Percentiles rank a stretch among this genome's conserved stretches.
Evolutionary conservation across 2,113 vertebrate genomes (phyloP).

Genomic region (Rhinolophus sinicus): DNA sequence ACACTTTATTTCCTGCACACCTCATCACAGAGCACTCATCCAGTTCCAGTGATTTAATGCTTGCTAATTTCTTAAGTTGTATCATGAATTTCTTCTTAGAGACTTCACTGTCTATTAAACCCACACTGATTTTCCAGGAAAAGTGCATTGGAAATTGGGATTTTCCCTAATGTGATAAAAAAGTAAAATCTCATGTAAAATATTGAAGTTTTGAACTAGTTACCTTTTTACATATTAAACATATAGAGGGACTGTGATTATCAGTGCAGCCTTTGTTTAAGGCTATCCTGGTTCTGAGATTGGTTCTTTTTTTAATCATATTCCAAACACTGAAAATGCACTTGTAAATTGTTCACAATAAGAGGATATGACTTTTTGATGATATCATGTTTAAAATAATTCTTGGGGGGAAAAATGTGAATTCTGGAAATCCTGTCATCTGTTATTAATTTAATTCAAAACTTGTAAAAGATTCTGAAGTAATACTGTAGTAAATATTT

Average conservation of each 20-base stretch:
- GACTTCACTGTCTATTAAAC: constrained; percentile 27
- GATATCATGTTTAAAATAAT: constrained; percentile 7
- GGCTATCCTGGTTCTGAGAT: background rate
- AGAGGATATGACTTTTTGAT: background rate
- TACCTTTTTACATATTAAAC: background rate
- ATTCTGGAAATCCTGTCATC: constrained; percentile 6
- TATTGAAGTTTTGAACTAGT: background rate
- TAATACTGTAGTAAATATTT: background rate
- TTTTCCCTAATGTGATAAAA: background rate
- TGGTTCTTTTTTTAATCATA: background rate
- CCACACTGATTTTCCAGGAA: constrained; percentile 33
- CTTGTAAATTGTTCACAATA: background rate
- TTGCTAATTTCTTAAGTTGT: constrained; percentile 27
- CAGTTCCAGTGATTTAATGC: constrained; percentile 42
- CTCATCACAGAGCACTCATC: constrained; percentile 24
- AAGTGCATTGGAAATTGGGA: constrained; percentile 10
- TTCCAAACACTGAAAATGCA: constrained; percentile 27
- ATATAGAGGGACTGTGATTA: background rate
- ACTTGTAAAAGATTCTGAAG: background rate
- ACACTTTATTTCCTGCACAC: constrained; percentile 52
- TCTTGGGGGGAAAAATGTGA: background rate
- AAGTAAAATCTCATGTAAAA: background rate
- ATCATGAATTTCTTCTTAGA: constrained; percentile 29
- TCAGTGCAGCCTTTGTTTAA: background rate
- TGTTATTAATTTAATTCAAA: background rate